These are phyloP conservation scores for Hydra vulgaris DNA, from an alignment of 30 jellyfish, hydroid and myxozoan genomes.

Conservation along the genomic window DNA sequence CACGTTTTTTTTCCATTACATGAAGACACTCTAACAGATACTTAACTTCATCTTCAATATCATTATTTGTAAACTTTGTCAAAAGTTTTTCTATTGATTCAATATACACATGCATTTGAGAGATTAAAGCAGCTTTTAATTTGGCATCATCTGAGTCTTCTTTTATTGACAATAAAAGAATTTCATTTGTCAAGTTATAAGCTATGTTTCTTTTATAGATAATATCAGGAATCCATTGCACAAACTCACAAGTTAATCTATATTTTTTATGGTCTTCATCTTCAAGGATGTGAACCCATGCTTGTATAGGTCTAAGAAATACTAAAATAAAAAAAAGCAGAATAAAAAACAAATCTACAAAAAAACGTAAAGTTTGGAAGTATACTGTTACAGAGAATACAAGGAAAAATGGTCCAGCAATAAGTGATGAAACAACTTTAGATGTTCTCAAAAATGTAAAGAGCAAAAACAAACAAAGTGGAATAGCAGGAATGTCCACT, in stretches of 20 bases:
- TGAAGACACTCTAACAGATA: conserved; percentile 30
- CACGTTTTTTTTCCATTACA: conserved; percentile 64
- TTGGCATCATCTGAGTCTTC: conserved; percentile 2
- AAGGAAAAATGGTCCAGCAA: conserved; percentile 59
- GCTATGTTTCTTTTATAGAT: conserved; percentile 15
- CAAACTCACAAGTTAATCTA: conserved; percentile 39
- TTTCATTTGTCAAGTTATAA: conserved; percentile 39
- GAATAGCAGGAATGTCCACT: conserved; percentile 73
- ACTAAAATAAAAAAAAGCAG: conserved; percentile 42
- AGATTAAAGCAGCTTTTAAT: background rate
- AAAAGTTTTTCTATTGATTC: conserved; percentile 5
- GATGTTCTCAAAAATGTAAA: conserved; percentile 50
- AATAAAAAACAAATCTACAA: conserved; percentile 41
- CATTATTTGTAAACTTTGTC: conserved; percentile 23
- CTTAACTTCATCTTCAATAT: conserved; percentile 51
- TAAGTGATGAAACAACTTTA: conserved; percentile 42
- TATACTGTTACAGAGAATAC: conserved; percentile 68
- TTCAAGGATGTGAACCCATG: conserved; percentile 73
- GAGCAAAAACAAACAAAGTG: conserved; percentile 24
- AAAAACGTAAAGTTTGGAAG: conserved; percentile 44
- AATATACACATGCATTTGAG: conserved; percentile 14
- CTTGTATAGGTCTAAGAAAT: conserved; percentile 58
- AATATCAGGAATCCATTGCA: conserved; percentile 81
- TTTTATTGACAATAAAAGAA: conserved; percentile 34
- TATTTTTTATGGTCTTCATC: conserved; percentile 90